Evolutionary conservation across 2,113 vertebrate species (phyloP), one percentile per base, ranked within the genome.

Genomic region (Phoxinus phoxinus): DNA sequence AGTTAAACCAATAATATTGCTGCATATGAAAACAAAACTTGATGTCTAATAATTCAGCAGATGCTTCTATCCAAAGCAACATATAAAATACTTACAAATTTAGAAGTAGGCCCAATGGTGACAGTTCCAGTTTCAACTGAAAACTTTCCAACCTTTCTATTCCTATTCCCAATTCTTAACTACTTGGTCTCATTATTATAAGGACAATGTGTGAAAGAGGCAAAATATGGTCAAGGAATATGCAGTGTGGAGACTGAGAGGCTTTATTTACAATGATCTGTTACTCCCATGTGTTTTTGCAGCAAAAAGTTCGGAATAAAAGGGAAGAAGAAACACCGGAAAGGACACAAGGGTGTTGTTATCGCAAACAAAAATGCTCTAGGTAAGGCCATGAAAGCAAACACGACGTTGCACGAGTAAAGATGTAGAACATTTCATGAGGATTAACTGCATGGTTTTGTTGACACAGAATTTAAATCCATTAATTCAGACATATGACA

Each of bases 301-400:
- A 95, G 87, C 21, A 93, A 94, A 92, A 91, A 81, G 9, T 97
- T 97, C 90, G 96, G 95, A 25, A 90, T 97, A 81, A 97, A 96
- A 86, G 87, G 76, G 65, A 95, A 95, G 90, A 97, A 95, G 92
- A 97, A 95, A 89, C 97, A 96, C 89, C 96, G 94, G 89, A 96
- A 96, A 86, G 90, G 32, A 27, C 88, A 91, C 81, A 93, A 94
- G 75, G 96, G 94, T 79, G 87, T 97, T 86, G 94, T 96, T 56
- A 94, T 97, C 90, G 90, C 91, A 94, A 97, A 97, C 92, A 96
- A 94, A 89, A 95, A 94, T 15, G 96, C 94, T 74, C 19, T 93
- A 58, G 96, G 96, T 97, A 93, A 96, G 94, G 89, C 90, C 89
- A 93, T 87, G 21, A 94, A 94, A 93, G 89, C 92, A 94, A 92